Base-by-base conservation (phyloP, 1,140 invertebrate genomes). In the Orchestia grillus region DNA sequence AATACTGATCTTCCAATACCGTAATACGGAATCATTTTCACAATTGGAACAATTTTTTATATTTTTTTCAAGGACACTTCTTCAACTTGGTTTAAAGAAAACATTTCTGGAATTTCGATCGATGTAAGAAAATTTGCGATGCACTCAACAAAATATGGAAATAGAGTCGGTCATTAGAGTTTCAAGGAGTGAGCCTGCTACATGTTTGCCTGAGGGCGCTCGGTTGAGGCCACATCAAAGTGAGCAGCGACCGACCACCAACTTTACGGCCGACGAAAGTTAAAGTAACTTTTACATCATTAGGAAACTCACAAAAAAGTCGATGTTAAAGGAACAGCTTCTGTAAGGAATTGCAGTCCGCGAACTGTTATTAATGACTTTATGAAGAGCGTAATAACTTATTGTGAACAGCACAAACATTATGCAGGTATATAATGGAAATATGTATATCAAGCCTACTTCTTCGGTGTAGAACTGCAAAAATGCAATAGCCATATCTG, bases 271-370 rank as follows among this genome's bases (percentile, higher is more conserved):
- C 43, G 92, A 42, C 44, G 19, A 44, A 94, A 94, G 92, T 94
- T 94, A 94, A 94, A 42, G 44, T 40, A 94, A 94, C 92, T 94
- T 94, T 94, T 94, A 45, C 44, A 94, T 94, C 92, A 94, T 94
- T 94, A 94, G 44, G 40, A 44, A 94, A 47, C 92, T 94, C 92
- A 40, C 43, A 44, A 47, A 94, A 94, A 94, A 94, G 44, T 45
- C 92, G 3, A 47, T 44, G 92, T 94, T 44, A 94, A 94, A 23
- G 88, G 88, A 90, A 42, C 88, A 44, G 88, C 88, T 90, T 28
- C 88, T 90, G 42, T 3, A 42, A 90, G 88, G 43, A 90, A 90
- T 90, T 90, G 43, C 43, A 41, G n/a, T 44, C n/a, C n/a, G 42
- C 43, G 28, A 42, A 42, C 88, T 23, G 16, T 42, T 90, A 90